Evolutionary conservation across 1,140 invertebrate species (phyloP).

Genomic region (Calephelis nemesis): DNA sequence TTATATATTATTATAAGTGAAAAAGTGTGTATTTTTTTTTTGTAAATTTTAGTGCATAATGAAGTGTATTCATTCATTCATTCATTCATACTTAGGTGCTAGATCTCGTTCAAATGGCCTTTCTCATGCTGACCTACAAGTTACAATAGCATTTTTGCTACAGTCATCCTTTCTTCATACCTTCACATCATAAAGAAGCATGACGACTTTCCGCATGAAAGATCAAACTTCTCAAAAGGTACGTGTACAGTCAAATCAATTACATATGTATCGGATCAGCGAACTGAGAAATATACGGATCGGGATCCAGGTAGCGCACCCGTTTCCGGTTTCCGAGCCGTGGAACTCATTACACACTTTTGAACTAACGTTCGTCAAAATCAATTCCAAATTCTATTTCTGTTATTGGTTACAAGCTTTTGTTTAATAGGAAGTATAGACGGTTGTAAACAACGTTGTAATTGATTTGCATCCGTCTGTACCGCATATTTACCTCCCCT

Average conservation of each 20-base stretch:
- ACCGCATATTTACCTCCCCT: too few species aligned
- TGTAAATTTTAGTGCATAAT: too few species aligned
- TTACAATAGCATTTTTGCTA: too few species aligned
- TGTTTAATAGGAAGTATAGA: too few species aligned
- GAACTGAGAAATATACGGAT: conserved; percentile 23
- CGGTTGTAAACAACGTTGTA: too few species aligned
- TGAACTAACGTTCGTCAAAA: background rate
- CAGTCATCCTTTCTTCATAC: too few species aligned
- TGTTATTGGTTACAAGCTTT: background rate
- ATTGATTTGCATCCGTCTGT: too few species aligned
- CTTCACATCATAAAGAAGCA: background rate
- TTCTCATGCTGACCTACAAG: background rate
- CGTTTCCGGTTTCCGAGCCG: background rate
- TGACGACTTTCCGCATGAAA: conserved; percentile 19
- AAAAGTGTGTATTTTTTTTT: too few species aligned
- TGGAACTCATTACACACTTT: background rate
- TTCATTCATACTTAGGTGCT: too few species aligned
- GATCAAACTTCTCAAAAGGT: conserved; percentile 28
- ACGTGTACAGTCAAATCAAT: conserved; percentile 27
- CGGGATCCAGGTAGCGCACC: conserved; percentile 1
- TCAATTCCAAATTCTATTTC: background rate
- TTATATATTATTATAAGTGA: too few species aligned
- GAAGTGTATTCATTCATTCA: too few species aligned
- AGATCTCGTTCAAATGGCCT: too few species aligned
- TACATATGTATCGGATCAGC: conserved; percentile 27